phyloP scores from a whole-genome alignment of 2,888 invertebrate species.

The Resseliella maxima region DNA sequence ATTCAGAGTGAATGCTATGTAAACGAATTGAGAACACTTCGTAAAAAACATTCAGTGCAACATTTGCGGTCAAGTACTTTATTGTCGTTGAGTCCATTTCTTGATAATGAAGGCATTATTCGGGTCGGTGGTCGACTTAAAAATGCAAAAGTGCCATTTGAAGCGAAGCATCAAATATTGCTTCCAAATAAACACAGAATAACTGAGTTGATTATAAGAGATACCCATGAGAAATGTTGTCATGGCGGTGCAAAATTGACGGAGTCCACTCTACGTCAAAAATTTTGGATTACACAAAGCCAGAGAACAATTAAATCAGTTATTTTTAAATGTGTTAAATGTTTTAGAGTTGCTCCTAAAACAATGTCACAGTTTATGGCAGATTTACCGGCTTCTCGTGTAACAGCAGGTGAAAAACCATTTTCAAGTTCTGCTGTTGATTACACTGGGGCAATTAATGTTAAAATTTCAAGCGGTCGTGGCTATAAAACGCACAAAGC shows the following conservation, averaged over 20 bases:
- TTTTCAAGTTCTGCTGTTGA: constrained; percentile 58
- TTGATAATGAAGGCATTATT: constrained; percentile 54
- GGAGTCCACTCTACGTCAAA: background rate
- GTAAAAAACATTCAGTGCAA: background rate
- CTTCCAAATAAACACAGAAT: background rate
- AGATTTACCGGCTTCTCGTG: background rate
- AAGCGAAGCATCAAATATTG: constrained; percentile 54
- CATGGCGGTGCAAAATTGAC: constrained; percentile 20
- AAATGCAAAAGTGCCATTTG: constrained; percentile 6
- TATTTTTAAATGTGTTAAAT: background rate
- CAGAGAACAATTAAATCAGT: background rate
- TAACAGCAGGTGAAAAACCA: constrained; percentile 44
- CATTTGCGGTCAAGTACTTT: constrained; percentile 12
- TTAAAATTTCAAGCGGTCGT: constrained; percentile 57
- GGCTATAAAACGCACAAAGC: constrained; percentile 58
- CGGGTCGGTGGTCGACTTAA: constrained; percentile 56
- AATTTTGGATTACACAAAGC: background rate
- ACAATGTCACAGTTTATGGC: background rate
- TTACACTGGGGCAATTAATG: constrained; percentile 58
- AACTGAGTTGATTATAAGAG: background rate
- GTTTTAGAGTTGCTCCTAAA: background rate
- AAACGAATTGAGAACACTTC: constrained; percentile 8
- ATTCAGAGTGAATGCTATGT: background rate
- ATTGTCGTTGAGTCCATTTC: constrained; percentile 51
- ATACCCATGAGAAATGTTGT: background rate